These are phyloP conservation scores for Ectobius pallidus DNA, from an alignment of 2,888 invertebrate genomes.

Conservation along the genomic window DNA sequence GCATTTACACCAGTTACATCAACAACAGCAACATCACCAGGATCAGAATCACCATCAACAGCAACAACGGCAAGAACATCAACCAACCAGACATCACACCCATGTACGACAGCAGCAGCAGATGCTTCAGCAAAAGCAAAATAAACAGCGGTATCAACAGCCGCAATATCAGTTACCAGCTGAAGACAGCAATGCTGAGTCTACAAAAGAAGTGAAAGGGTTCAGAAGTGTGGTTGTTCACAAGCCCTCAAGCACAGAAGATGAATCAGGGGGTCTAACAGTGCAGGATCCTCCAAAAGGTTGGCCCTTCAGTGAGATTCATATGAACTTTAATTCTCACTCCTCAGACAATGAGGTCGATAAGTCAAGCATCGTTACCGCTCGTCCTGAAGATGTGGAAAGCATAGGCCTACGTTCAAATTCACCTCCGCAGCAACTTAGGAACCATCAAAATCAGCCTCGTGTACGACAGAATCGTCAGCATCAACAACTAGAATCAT, in stretches of 20 bases:
- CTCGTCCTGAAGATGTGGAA: background rate
- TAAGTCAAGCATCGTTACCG: background rate
- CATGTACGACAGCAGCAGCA: too few relatives aligned
- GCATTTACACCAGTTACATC: background rate
- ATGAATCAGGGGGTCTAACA: slow-evolving; percentile 31
- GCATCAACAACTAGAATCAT: too few relatives aligned
- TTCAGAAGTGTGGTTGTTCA: slow-evolving; percentile 27
- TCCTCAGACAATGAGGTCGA: background rate
- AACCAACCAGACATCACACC: too few relatives aligned
- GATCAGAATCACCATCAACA: too few relatives aligned
- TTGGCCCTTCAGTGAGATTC: slow-evolving; percentile 41
- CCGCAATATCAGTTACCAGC: background rate
- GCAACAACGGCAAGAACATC: too few relatives aligned
- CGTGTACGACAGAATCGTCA: too few relatives aligned
- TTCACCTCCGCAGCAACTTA: too few relatives aligned
- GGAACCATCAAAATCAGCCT: too few relatives aligned
- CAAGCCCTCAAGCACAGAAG: slow-evolving; percentile 1
- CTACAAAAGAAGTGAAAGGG: background rate
- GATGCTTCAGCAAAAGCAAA: too few relatives aligned
- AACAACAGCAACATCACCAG: background rate
- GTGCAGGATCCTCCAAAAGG: slow-evolving; percentile 41
- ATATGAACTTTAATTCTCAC: slow-evolving; percentile 23
- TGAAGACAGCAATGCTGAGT: background rate
- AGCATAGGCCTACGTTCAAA: background rate
- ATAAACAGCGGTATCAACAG: too few relatives aligned